A percentile compares a stretch with the other conserved stretches of the same genome.
Conservation (phyloP, 2,888 invertebrate genomes). For the Pseudococcus viburni region DNA sequence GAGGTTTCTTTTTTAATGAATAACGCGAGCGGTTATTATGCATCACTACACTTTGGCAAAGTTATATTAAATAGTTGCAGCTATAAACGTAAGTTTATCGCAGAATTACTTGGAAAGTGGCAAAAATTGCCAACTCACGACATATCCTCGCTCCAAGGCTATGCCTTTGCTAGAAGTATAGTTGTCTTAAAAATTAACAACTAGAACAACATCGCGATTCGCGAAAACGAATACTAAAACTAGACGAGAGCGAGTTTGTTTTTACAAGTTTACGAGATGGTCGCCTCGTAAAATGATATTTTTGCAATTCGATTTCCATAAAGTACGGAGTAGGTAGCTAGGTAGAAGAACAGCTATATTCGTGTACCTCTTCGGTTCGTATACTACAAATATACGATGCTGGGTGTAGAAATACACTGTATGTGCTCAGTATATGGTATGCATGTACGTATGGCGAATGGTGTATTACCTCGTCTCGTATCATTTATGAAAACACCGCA, state of each 20-base stretch:
- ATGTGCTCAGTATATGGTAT: not conserved
- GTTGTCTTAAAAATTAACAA: conserved; percentile 49
- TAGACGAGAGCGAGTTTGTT: conserved; percentile 19
- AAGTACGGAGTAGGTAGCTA: not conserved
- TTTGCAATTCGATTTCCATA: conserved; percentile 5
- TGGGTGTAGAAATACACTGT: not conserved
- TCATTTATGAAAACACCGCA: conserved; percentile 34
- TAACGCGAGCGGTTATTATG: conserved; percentile 6
- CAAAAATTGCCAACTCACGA: conserved; percentile 22
- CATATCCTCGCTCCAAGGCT: too few relatives aligned
- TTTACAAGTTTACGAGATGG: conserved; percentile 40
- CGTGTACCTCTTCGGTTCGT: too few relatives aligned
- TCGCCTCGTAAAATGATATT: conserved; percentile 33
- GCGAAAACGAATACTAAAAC: conserved; percentile 1
- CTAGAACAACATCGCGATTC: conserved; percentile 3
- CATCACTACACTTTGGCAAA: conserved; percentile 51
- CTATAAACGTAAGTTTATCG: conserved; percentile 38
- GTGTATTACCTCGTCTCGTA: conserved; percentile 24
- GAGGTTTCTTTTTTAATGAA: conserved; percentile 9
- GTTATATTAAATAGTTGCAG: conserved; percentile 30
- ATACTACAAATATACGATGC: too few relatives aligned
- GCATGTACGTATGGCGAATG: not conserved
- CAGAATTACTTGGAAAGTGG: not conserved
- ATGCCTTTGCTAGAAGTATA: too few relatives aligned
- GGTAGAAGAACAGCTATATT: not conserved